A percentile compares a stretch with the other conserved stretches of the same genome.
phyloP scores from a whole-genome alignment of 2,888 invertebrate species.

The Deladenus siricidicola region DNA sequence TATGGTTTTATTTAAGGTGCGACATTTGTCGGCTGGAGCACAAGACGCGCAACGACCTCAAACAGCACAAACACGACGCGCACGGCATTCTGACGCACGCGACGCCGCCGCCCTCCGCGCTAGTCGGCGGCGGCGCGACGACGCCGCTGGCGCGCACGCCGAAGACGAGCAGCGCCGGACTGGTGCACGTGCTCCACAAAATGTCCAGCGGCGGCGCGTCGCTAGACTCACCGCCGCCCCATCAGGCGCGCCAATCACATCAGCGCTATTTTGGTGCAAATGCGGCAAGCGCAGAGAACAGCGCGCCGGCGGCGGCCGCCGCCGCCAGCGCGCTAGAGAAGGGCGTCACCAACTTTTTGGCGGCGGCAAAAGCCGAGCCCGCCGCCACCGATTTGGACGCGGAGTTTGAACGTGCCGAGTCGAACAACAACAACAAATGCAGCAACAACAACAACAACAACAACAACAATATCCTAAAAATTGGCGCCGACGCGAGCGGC shows the following conservation, averaged over 20 bases:
- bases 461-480: not conserved
- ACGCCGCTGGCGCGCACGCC: slow-evolving; percentile 4
- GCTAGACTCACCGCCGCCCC: too few relatives aligned
- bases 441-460: not conserved
- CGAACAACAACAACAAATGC: not conserved
- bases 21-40: slow-evolving; percentile 96
- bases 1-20: slow-evolving; percentile 68
- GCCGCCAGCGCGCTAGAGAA: not conserved
- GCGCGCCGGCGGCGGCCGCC: not conserved
- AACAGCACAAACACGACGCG: slow-evolving; percentile 93
- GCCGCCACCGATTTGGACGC: not conserved
- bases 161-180: too few relatives aligned
- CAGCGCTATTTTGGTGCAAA: too few relatives aligned
- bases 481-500: not conserved
- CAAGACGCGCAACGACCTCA: slow-evolving; percentile 91
- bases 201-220: too few relatives aligned
- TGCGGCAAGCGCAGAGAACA: too few relatives aligned
- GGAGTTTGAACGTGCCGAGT: not conserved
- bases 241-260: too few relatives aligned
- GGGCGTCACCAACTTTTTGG: not conserved
- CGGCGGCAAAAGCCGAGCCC: too few relatives aligned
- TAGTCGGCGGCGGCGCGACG: slow-evolving; percentile 2
- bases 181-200: too few relatives aligned
- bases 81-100: slow-evolving; percentile 68
- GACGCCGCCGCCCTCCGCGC: slow-evolving; percentile 9